Evolutionary conservation across 2,888 invertebrate genomes (phyloP), one percentile per base, ranked within the genome.

Genomic region (Cyrtodaria siliqua): DNA sequence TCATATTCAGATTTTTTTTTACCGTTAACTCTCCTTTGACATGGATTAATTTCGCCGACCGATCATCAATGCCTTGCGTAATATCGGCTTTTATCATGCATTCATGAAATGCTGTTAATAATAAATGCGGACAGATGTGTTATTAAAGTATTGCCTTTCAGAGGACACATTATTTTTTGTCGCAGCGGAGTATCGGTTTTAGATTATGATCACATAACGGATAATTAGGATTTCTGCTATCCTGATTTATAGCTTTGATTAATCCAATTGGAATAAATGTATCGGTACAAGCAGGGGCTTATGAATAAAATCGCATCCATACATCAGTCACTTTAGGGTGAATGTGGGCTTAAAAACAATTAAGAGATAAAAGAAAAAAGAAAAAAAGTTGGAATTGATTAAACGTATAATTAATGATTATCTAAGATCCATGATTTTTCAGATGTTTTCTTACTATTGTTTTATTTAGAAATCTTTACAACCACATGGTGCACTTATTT

Each of bases 121-220:
- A 63, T 74, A 68, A 68, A 56, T 56, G 44, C 26, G 62, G 52
- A 60, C 69, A 75, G 75, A 75, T 69, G 75, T 64, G 63, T 59
- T 63, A 74, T 74, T 74, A 74, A 62, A 63, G 63, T 74, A 68
- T 74, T 52, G 18, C n/a, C n/a, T 74, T 74, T 59, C 74, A 23
- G 55, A 42, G 62, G 47, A 47, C 27, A 42, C 14, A 2, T 26
- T 23, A 64, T 44, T 16, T 20, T 40, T 40, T 40, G 53, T 38
- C 42, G 44, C 60, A 38, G n/a, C 47, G 9, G 42, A 16, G 44
- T 60, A 60, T 60, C 55, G 18, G 40, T 26, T 61, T 53, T 6
- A 44, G 29, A 52, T 55, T 26, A 40, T 42, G 53, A 44, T 61
- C 60, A 61, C 24, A 69, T 69, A 61, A 69, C 53, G 68, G 60